Conservation (phyloP, 64 coral and sea anemone genomes). For the Porites lutea region DNA sequence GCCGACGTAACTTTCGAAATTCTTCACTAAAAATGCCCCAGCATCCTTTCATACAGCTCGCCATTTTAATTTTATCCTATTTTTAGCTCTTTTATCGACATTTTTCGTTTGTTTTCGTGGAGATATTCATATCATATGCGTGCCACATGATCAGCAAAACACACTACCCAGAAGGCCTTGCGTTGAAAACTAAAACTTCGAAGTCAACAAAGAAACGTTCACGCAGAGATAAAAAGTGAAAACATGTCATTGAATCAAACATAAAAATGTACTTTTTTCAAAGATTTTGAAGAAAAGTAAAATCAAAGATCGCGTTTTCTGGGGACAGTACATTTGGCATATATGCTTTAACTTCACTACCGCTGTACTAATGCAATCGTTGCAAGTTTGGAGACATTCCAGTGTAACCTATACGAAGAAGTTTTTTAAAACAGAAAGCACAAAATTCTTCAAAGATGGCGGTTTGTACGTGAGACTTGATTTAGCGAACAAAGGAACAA, state of each 20-base stretch:
- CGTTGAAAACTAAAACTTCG: background rate
- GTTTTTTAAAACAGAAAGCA: background rate
- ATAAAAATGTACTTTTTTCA: no score
- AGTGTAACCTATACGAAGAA: background rate
- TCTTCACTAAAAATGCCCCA: constrained; percentile 69
- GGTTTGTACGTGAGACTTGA: background rate
- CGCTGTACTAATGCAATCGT: background rate
- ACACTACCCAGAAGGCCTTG: constrained; percentile 16
- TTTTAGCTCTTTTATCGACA: background rate
- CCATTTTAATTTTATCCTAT: constrained; percentile 50
- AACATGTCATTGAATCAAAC: no score
- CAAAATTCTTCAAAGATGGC: background rate
- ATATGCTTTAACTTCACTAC: background rate
- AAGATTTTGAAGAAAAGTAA: no score
- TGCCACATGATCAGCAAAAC: constrained; percentile 27
- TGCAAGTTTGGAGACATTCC: background rate
- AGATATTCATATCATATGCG: constrained; percentile 61
- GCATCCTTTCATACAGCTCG: constrained; percentile 82
- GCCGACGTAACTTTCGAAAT: constrained; percentile 72
- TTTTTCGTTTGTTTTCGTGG: constrained; percentile 22
- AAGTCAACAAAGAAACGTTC: background rate
- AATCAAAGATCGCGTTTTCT: no score
- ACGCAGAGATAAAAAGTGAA: background rate
- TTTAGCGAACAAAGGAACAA: background rate
- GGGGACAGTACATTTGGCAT: background rate